A percentile compares a stretch with the other conserved stretches of the same genome.
Evolutionary conservation across 2,888 invertebrate genomes (phyloP).

Genomic region (Tethea ocularis): DNA sequence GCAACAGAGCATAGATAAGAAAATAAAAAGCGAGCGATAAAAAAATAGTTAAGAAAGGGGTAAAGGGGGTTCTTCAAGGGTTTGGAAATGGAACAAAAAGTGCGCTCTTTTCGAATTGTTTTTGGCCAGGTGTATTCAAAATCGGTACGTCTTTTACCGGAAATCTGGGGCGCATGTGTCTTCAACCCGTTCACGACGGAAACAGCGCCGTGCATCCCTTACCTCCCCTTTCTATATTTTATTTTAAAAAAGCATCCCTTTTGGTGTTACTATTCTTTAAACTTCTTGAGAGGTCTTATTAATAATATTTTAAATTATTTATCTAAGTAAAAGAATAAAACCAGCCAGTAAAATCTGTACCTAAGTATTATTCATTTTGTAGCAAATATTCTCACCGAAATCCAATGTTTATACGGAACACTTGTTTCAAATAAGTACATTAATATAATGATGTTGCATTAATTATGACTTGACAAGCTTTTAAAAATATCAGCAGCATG

Average conservation of each 20-base stretch:
- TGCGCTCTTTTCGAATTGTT: slow-evolving; percentile 62
- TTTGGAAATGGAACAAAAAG: slow-evolving; percentile 65
- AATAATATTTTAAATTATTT: background rate
- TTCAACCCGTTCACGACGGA: slow-evolving; percentile 75
- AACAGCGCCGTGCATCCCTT: slow-evolving; percentile 72
- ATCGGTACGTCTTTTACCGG: slow-evolving; percentile 73
- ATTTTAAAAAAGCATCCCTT: slow-evolving; percentile 54
- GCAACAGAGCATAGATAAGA: slow-evolving; percentile 57
- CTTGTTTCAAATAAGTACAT: slow-evolving; percentile 2
- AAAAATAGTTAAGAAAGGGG: slow-evolving; percentile 58
- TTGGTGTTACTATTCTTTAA: slow-evolving; percentile 28
- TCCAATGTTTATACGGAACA: background rate
- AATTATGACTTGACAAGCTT: slow-evolving; percentile 3
- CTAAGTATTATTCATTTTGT: background rate
- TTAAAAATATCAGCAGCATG: slow-evolving; percentile 3
- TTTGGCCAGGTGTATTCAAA: slow-evolving; percentile 73
- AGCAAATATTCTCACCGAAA: no score
- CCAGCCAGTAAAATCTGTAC: background rate
- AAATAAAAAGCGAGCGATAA: slow-evolving; percentile 55
- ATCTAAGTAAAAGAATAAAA: no score
- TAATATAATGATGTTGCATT: slow-evolving; percentile 2
- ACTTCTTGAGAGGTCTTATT: background rate
- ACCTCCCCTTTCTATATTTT: slow-evolving; percentile 56
- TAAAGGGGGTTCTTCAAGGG: slow-evolving; percentile 68
- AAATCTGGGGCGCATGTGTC: slow-evolving; percentile 80